These are phyloP conservation scores for Ophiodon elongatus DNA, from an alignment of 2,113 vertebrate genomes.

Conservation along the genomic window DNA sequence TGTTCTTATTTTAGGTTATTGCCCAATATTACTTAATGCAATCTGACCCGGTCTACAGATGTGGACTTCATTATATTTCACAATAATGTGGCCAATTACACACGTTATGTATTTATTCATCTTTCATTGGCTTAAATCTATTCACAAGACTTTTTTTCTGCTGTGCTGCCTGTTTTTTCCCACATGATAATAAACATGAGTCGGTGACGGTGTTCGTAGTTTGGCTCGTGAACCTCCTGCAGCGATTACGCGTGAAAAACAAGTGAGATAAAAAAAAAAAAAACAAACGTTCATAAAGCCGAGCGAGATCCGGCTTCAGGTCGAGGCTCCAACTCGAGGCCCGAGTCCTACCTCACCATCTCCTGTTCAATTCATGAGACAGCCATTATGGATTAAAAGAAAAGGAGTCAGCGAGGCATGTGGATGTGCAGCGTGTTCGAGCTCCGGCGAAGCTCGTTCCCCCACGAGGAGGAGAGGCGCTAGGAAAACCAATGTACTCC, in stretches of 20 bases:
- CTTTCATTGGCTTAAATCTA: neutral
- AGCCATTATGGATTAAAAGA: constrained; percentile 61
- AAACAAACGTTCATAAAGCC: neutral
- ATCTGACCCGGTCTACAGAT: neutral
- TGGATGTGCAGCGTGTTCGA: constrained; percentile 42
- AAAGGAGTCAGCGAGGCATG: constrained; percentile 73
- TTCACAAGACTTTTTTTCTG: neutral
- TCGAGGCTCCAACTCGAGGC: constrained; percentile 39
- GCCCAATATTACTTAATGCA: neutral
- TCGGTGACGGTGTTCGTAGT: constrained; percentile 22
- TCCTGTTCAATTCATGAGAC: constrained; percentile 75
- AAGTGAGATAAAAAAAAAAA: too few relatives aligned
- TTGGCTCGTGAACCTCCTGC: constrained; percentile 25
- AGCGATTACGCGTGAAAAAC: constrained; percentile 1
- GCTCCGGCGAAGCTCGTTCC: constrained; percentile 43
- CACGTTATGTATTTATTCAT: too few relatives aligned
- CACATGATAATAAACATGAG: neutral
- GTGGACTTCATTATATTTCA: constrained; percentile 5
- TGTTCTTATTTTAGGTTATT: neutral
- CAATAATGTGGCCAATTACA: constrained; percentile 12
- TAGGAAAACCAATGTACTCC: constrained; percentile 8
- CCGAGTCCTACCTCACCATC: constrained; percentile 67
- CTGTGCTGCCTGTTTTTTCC: neutral
- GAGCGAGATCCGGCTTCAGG: constrained; percentile 27
- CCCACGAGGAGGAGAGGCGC: constrained; percentile 35